Percentiles rank a stretch among this genome's conserved stretches.
Evolutionary conservation across 1,140 invertebrate species (phyloP).

Genomic region (Bombus waltoni): DNA sequence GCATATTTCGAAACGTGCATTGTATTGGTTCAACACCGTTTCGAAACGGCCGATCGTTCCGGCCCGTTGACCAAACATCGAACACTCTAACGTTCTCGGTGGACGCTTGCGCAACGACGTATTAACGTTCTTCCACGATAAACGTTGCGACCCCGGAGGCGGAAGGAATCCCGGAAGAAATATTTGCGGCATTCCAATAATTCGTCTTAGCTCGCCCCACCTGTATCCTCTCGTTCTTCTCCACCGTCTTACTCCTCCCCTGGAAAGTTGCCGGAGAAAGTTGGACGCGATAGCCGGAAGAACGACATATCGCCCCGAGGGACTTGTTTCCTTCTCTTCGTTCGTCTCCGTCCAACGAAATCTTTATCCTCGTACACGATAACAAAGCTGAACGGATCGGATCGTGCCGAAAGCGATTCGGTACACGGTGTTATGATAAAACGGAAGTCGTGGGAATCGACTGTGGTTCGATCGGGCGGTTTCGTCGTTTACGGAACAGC

Average conservation of each 20-base stretch:
- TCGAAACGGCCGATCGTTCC: slow-evolving; percentile 2
- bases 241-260: neutral
- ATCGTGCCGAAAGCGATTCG: neutral
- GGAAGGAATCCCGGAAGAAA: slow-evolving; percentile 39
- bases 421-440: neutral
- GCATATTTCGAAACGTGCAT: neutral
- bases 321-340: slow-evolving; percentile 49
- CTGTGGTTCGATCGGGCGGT: too few species aligned
- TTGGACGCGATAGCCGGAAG: slow-evolving; percentile 62
- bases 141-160: slow-evolving; percentile 17
- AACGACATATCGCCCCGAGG: slow-evolving; percentile 65
- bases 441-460: neutral
- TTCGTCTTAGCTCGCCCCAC: slow-evolving; percentile 29
- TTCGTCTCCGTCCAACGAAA: slow-evolving; percentile 37
- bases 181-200: slow-evolving; percentile 49
- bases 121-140: slow-evolving; percentile 34
- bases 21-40: neutral
- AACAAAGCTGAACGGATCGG: neutral
- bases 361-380: slow-evolving; percentile 31
- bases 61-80: neutral
- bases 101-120: slow-evolving; percentile 3
- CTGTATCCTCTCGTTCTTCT: slow-evolving; percentile 24
- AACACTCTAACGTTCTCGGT: neutral
- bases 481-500: neutral
- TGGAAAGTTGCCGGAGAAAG: slow-evolving; percentile 51